Conservation (phyloP, 2,113 vertebrate genomes). For the Hiodon alosoides region DNA sequence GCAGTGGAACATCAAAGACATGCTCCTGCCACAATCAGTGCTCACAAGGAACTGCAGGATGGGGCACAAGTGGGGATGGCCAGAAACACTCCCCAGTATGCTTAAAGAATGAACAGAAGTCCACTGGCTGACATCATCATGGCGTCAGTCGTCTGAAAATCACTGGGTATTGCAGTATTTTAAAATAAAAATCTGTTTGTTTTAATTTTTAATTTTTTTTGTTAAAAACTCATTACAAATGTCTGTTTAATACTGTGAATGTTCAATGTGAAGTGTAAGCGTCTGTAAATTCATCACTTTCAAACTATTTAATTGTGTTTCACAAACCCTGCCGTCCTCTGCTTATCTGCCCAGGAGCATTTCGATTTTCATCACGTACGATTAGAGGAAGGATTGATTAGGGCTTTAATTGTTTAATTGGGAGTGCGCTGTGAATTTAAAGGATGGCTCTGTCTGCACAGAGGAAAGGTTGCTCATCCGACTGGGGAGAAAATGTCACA, state of each 20-base stretch:
- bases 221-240: too few relatives aligned
- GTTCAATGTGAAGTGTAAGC: too few relatives aligned
- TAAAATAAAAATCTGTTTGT: too few relatives aligned
- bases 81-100: neutral
- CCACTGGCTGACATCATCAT: neutral
- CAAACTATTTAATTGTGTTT: neutral
- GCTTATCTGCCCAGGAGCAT: neutral
- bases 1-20: constrained; percentile 19
- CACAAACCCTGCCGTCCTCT: neutral
- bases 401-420: constrained; percentile 32
- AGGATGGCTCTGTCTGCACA: neutral
- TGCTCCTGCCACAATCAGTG: constrained; percentile 23
- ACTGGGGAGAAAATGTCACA: constrained; percentile 6
- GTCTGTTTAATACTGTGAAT: too few relatives aligned
- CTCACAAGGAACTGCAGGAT: constrained; percentile 15
- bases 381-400: constrained; percentile 11
- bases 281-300: neutral
- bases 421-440: constrained; percentile 8
- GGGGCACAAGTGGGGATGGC: neutral
- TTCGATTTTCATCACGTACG: constrained; percentile 18
- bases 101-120: neutral
- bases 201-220: too few relatives aligned
- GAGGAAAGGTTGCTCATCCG: neutral
- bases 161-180: too few relatives aligned
- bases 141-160: neutral